Evolutionary conservation across 2,888 invertebrate genomes (phyloP).

Genomic region (Coenonympha glycerion): DNA sequence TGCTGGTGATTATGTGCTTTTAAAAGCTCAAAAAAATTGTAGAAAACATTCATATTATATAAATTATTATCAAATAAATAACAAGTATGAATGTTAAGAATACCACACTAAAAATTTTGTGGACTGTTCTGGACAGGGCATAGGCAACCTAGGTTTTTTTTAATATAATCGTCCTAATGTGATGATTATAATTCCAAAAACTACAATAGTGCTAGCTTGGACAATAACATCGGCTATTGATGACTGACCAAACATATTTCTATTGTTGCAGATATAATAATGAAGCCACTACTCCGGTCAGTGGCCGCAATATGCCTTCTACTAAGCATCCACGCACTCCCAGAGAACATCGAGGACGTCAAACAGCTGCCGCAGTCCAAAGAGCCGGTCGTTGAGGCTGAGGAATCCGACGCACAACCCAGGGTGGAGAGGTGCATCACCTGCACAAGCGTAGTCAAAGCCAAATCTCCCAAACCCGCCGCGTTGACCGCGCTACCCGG

Average conservation of each 20-base stretch:
- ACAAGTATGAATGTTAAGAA: too few species aligned
- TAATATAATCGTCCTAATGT: too few species aligned
- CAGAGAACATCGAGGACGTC: conserved; percentile 53
- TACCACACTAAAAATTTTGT: too few species aligned
- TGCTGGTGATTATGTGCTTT: too few species aligned
- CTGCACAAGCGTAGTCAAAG: conserved; percentile 36
- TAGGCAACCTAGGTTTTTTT: too few species aligned
- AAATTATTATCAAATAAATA: too few species aligned
- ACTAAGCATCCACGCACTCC: conserved; percentile 47
- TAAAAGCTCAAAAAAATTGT: too few species aligned
- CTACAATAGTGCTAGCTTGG: too few species aligned
- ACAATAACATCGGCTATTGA: background rate
- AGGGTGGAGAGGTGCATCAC: conserved; percentile 57
- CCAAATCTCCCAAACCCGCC: conserved; percentile 50
- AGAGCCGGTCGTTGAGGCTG: conserved; percentile 51
- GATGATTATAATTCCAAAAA: too few species aligned
- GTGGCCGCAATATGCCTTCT: conserved; percentile 61
- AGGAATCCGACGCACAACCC: conserved; percentile 47
- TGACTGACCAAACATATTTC: too few species aligned
- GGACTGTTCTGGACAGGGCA: too few species aligned
- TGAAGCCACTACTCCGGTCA: conserved; percentile 66
- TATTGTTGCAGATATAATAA: conserved; percentile 35
- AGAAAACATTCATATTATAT: too few species aligned
- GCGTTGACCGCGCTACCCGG: conserved; percentile 50
- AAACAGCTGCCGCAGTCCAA: conserved; percentile 51